phyloP scores from a whole-genome alignment of 2,113 vertebrate genomes.

The Rhinoptilus africanus region DNA sequence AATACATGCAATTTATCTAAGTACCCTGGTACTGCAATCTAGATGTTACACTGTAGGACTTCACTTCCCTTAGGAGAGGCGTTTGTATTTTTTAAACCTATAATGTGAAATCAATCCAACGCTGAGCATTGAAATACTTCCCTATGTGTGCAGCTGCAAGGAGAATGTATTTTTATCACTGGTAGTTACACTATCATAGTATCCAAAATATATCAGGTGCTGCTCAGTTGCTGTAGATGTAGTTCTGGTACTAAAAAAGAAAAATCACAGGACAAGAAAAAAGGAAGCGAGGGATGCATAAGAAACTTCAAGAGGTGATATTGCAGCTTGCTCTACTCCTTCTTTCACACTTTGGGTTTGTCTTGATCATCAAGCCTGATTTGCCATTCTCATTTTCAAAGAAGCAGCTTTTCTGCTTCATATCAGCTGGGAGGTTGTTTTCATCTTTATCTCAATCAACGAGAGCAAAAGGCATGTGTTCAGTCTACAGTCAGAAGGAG shows the following conservation, averaged over 20 bases:
- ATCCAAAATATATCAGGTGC: not conserved
- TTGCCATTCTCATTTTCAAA: not conserved
- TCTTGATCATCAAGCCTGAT: not conserved
- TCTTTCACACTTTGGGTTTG: not conserved
- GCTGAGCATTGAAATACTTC: not conserved
- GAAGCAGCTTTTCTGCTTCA: not conserved
- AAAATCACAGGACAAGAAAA: not conserved
- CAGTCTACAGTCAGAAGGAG: not conserved
- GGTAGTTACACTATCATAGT: not conserved
- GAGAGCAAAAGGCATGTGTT: not conserved
- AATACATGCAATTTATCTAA: not conserved
- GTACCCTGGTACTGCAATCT: not conserved
- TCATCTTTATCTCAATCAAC: not conserved
- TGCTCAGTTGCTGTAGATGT: not conserved
- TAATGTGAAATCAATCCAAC: not conserved
- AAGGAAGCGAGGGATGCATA: not conserved
- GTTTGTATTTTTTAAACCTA: not conserved
- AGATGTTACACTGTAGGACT: not conserved
- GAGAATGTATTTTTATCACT: not conserved
- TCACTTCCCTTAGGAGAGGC: not conserved
- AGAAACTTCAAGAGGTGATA: not conserved
- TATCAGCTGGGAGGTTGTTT: not conserved
- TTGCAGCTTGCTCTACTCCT: not conserved
- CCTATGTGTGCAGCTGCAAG: not conserved
- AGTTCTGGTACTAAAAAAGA: not conserved